Evolutionary conservation across 2,113 vertebrate genomes (phyloP), one percentile per base, ranked within the genome.

Genomic region (Pristiophorus japonicus): DNA sequence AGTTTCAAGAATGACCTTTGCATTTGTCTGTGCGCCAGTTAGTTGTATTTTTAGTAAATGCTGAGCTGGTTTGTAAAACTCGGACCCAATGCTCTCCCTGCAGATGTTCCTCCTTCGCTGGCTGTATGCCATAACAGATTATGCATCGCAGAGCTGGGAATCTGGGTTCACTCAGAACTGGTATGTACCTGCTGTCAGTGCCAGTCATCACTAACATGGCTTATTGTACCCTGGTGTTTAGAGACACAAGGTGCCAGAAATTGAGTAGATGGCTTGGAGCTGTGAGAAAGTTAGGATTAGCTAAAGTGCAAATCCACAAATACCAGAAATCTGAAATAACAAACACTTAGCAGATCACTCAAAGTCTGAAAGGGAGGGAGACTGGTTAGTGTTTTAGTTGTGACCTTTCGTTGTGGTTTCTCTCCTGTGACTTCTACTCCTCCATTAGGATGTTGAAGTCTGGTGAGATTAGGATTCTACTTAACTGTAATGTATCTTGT

Each of bases 101-200:
- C 95, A 99, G 99, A 97, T 99, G 95, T 99, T 99, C 97, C 96
- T 99, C n/a, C 97, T 99, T 91, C 98, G 98, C 96, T 99, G 99
- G 99, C 96, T 99, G 96, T 98, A 98, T 96, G 97, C 98, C 3
- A 97, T 96, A 0, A 97, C 97, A 63, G 98, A 99, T 96, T 99
- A 98, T 95, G 95, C 98, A 95, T 97, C 97, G 0, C 98, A 98
- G 97, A 97, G 98, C 96, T 98, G 98, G 96, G 98, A 99, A 94
- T 98, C 98, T 96, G 96, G 99, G 94, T 98, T 99, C 73, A 98
- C 99, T 96, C 99, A 98, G 96, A 99, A 99, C 97, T 99, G 99
- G 99, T 99, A 97, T 0, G 98, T 95, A 11, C 12, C 24, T 95
- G 95, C 5, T 62, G 34, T 45, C 47, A 38, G 20, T 63, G 18